Percentiles rank a stretch among this genome's conserved stretches.
Conservation (phyloP, 23 tunicate genomes). For the Oikopleura dioica region DNA sequence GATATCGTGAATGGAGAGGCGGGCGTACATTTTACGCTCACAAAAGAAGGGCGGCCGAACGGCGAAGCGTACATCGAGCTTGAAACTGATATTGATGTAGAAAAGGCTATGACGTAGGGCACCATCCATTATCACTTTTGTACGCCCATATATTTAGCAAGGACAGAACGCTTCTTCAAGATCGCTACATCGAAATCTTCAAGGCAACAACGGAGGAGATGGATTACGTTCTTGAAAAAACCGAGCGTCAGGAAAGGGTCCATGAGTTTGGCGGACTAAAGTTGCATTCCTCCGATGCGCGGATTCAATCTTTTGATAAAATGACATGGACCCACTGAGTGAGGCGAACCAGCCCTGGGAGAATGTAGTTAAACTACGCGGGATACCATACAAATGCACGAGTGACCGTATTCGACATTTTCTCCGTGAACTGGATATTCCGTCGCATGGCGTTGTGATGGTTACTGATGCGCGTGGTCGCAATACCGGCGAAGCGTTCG, state of each 20-base stretch:
- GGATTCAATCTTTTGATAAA: no score
- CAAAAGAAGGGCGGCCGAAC: conserved; percentile 7
- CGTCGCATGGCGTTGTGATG: neutral
- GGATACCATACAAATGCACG: conserved; percentile 6
- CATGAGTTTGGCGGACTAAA: no score
- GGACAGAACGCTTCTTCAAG: neutral
- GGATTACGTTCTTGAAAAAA: conserved; percentile 5
- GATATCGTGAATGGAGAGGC: conserved; percentile 13
- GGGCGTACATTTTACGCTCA: conserved; percentile 11
- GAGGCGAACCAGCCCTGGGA: conserved; percentile 13
- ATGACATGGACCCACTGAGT: no score
- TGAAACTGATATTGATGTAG: neutral
- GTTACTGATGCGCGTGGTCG: conserved; percentile 6
- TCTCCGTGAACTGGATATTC: conserved; percentile 1
- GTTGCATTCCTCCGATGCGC: no score
- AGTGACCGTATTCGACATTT: neutral
- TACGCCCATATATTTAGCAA: no score
- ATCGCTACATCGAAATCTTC: conserved; percentile 4
- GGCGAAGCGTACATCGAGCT: conserved; percentile 12
- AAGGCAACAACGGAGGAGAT: neutral
- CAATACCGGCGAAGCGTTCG: neutral
- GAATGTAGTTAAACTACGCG: neutral
- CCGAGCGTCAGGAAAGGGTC: conserved; percentile 2
- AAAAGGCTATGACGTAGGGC: conserved; percentile 5
- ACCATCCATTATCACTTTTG: no score